These are phyloP conservation scores for Mormyrus hasselquistii DNA, from an alignment of 2,797 vertebrate species.

Conservation along the genomic window DNA sequence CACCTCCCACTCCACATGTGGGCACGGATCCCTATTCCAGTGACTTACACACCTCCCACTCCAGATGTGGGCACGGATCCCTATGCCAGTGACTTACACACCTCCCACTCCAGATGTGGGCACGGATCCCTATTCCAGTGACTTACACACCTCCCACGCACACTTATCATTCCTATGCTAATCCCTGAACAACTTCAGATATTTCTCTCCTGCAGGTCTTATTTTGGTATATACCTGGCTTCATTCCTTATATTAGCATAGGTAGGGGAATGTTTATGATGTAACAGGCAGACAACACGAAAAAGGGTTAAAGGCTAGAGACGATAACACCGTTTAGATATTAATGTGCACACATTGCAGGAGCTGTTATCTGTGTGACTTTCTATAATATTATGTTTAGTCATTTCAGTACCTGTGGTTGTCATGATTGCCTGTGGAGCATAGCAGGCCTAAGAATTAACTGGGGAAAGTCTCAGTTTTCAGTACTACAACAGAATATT, in stretches of 20 bases:
- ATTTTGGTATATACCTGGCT: background rate
- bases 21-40: background rate
- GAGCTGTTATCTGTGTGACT: background rate
- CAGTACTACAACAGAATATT: background rate
- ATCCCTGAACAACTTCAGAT: background rate
- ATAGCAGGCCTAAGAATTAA: background rate
- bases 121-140: background rate
- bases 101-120: background rate
- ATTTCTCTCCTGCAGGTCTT: background rate
- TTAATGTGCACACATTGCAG: background rate
- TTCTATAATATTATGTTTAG: background rate
- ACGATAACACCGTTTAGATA: background rate
- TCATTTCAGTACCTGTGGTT: background rate
- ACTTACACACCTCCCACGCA: background rate
- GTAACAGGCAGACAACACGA: background rate
- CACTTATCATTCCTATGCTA: background rate
- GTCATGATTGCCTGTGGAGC: background rate
- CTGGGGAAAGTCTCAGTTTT: background rate
- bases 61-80: background rate
- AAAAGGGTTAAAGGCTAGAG: background rate
- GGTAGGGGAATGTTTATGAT: background rate
- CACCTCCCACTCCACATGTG: background rate
- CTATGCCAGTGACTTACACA: background rate
- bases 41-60: background rate
- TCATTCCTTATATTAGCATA: background rate